phyloP scores from a whole-genome alignment of 2,797 vertebrate genomes.

The Tragelaphus eurycerus region DNA sequence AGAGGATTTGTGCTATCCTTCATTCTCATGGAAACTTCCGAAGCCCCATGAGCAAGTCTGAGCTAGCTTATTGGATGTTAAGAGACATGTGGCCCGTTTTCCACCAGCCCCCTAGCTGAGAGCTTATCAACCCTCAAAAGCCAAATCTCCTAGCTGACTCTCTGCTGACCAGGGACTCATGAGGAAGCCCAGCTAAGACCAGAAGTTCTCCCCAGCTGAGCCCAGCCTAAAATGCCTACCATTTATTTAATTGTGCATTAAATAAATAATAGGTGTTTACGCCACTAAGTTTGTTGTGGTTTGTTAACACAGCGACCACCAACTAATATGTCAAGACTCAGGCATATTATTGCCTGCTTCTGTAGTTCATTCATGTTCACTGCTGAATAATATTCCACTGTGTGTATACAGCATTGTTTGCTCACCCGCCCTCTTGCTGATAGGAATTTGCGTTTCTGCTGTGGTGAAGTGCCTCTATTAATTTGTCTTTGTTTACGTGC shows the following conservation, averaged over 20 bases:
- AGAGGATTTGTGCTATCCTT: background rate
- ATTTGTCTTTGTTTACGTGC: fast-evolving
- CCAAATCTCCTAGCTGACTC: background rate
- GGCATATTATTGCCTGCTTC: background rate
- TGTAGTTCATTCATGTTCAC: background rate
- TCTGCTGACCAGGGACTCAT: background rate
- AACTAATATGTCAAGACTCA: background rate
- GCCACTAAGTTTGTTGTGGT: background rate
- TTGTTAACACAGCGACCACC: background rate
- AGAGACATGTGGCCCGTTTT: background rate
- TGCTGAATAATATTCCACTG: background rate
- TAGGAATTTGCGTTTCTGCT: background rate
- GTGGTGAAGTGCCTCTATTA: background rate
- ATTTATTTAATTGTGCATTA: background rate
- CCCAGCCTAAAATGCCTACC: background rate
- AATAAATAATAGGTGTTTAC: background rate
- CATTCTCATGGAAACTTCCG: background rate
- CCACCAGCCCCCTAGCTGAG: background rate
- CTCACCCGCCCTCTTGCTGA: too few relatives aligned
- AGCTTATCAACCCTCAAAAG: background rate
- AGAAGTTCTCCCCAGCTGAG: background rate
- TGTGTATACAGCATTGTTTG: background rate
- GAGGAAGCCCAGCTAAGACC: background rate
- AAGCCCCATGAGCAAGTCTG: background rate
- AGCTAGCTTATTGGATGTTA: background rate